Percentiles rank a stretch among this genome's conserved stretches.
These are phyloP conservation scores for Glomeris maerens DNA, from an alignment of 1,140 invertebrate species.

Conservation along the genomic window DNA sequence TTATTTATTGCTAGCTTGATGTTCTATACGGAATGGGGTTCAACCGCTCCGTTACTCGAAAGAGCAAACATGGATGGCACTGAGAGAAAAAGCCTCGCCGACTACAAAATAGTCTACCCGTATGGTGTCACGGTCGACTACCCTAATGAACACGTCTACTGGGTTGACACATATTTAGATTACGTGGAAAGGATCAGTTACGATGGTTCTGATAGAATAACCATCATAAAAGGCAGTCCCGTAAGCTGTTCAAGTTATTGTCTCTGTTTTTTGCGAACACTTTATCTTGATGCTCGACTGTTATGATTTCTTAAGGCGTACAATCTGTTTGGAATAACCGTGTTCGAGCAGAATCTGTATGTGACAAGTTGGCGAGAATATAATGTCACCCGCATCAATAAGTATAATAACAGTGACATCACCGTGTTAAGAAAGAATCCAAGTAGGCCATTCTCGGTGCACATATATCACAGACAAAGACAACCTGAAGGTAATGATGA, in stretches of 20 bases:
- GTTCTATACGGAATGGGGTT: constrained; percentile 63
- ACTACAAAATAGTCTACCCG: constrained; percentile 52
- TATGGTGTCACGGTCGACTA: constrained; percentile 53
- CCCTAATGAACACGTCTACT: constrained; percentile 56
- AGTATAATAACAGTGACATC: constrained; percentile 35
- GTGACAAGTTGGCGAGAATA: constrained; percentile 41
- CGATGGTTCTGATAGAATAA: constrained; percentile 46
- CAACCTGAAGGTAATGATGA: constrained; percentile 45
- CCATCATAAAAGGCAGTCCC: constrained; percentile 42
- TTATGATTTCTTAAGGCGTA: constrained; percentile 38
- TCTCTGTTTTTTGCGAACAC: constrained; percentile 11
- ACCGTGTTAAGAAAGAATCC: constrained; percentile 32
- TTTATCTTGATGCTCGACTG: constrained; percentile 1
- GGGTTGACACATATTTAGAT: constrained; percentile 61
- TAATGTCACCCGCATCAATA: constrained; percentile 42
- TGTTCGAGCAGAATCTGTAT: constrained; percentile 26
- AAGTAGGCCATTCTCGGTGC: constrained; percentile 43
- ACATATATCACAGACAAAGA: constrained; percentile 54
- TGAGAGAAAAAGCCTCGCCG: constrained; percentile 37
- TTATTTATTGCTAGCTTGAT: no score
- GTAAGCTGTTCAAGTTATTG: constrained; percentile 27
- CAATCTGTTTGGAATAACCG: constrained; percentile 49
- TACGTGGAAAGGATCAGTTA: constrained; percentile 55
- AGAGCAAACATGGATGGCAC: constrained; percentile 45
- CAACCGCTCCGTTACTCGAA: constrained; percentile 42